Conservation (phyloP, 2,888 invertebrate genomes). For the Spodoptera littoralis region DNA sequence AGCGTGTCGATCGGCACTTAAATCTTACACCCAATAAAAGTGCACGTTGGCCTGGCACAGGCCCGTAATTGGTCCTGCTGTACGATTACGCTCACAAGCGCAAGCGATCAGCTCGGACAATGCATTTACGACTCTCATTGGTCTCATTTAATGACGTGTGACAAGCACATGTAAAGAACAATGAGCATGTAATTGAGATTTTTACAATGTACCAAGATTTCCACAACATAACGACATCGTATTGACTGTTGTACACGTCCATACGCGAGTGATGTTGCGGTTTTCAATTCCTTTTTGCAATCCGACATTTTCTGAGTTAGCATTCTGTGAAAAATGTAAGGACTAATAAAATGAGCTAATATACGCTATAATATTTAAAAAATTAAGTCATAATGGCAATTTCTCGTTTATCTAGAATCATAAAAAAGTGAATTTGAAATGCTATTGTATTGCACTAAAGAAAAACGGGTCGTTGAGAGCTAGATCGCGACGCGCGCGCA, state of each 20-base stretch:
- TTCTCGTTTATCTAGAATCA: neutral
- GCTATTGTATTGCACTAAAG: slow-evolving; percentile 29
- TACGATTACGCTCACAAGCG: slow-evolving; percentile 73
- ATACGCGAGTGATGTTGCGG: slow-evolving; percentile 13
- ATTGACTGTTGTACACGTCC: neutral
- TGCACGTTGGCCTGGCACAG: slow-evolving; percentile 77
- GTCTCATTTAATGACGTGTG: slow-evolving; percentile 85
- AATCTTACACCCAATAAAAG: slow-evolving; percentile 88
- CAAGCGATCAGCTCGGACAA: slow-evolving; percentile 72
- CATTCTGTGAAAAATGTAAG: neutral
- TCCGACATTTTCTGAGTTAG: neutral
- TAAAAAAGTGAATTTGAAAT: neutral
- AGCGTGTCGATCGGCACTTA: slow-evolving; percentile 86
- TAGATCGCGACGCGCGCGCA: slow-evolving; percentile 53
- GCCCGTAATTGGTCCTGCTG: slow-evolving; percentile 85
- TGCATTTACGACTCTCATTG: slow-evolving; percentile 86
- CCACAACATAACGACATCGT: slow-evolving; percentile 18
- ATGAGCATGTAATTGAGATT: slow-evolving; percentile 83
- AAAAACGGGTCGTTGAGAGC: slow-evolving; percentile 45
- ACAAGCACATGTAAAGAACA: slow-evolving; percentile 80
- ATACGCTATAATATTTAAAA: neutral
- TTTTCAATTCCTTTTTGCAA: slow-evolving; percentile 11
- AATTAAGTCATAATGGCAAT: too few species aligned
- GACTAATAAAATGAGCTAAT: neutral
- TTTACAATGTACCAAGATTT: slow-evolving; percentile 76